A percentile compares a stretch with the other conserved stretches of the same genome.
phyloP scores from a whole-genome alignment of 2,797 vertebrate genomes.

The Geotrypetes seraphini region DNA sequence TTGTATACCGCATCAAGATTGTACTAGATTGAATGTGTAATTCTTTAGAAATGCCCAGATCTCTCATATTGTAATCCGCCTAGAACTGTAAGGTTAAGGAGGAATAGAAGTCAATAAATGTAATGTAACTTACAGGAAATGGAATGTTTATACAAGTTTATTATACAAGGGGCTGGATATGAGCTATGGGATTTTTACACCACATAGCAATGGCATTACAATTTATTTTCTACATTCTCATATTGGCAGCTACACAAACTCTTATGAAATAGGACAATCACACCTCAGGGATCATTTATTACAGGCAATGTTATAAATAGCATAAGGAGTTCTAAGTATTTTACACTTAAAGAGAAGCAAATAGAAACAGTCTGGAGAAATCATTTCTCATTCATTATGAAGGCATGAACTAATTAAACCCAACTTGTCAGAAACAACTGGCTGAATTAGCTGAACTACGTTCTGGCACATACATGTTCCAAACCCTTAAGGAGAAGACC shows the following conservation, averaged over 20 bases:
- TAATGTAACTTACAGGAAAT: slow-evolving; percentile 89
- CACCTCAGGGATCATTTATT: slow-evolving; percentile 76
- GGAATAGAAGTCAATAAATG: too few species aligned
- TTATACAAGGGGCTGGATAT: slow-evolving; percentile 76
- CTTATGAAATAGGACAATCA: slow-evolving; percentile 78
- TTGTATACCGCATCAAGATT: too few species aligned
- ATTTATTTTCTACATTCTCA: slow-evolving; percentile 95
- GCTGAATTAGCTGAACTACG: slow-evolving; percentile 48
- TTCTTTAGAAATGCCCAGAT: too few species aligned
- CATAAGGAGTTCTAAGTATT: slow-evolving; percentile 53
- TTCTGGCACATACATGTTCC: slow-evolving; percentile 44
- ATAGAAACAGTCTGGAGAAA: slow-evolving; percentile 57
- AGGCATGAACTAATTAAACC: slow-evolving; percentile 62
- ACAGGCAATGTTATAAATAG: slow-evolving; percentile 75
- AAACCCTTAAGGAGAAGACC: slow-evolving; percentile 50
- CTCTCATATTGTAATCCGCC: too few species aligned
- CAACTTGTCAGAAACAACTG: slow-evolving; percentile 51
- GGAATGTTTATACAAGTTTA: slow-evolving; percentile 84
- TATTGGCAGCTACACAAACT: slow-evolving; percentile 81
- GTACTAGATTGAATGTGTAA: too few species aligned
- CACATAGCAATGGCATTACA: slow-evolving; percentile 82
- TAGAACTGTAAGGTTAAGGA: too few species aligned
- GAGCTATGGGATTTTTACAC: slow-evolving; percentile 76
- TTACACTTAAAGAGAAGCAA: slow-evolving; percentile 61
- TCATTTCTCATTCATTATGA: slow-evolving; percentile 51